phyloP scores from a whole-genome alignment of 2,797 vertebrate genomes.

The Cirrhinus molitorella region DNA sequence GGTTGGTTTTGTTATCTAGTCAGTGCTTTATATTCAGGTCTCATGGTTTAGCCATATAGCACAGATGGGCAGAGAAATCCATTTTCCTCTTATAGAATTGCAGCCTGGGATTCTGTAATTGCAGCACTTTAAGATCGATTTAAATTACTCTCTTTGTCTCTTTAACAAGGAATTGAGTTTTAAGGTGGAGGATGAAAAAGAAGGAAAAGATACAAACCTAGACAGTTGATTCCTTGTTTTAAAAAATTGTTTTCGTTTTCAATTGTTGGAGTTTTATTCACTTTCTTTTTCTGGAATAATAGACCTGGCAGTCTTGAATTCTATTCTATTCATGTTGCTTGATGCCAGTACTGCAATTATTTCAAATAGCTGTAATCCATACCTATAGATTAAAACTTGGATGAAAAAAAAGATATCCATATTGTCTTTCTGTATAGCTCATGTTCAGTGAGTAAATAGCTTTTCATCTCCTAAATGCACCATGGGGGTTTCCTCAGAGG shows the following conservation, averaged over 20 bases:
- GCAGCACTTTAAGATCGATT: conserved; percentile 79
- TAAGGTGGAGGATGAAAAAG: conserved; percentile 64
- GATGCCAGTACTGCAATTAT: not conserved
- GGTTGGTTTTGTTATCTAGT: conserved; percentile 53
- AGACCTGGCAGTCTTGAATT: not conserved
- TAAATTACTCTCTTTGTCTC: conserved; percentile 74
- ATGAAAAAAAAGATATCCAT: too few relatives aligned
- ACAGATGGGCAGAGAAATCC: conserved; percentile 72
- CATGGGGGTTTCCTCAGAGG: too few relatives aligned
- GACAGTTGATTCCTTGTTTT: conserved; percentile 43
- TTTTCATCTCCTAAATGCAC: too few relatives aligned
- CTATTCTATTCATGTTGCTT: conserved; percentile 45
- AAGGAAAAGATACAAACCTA: conserved; percentile 44
- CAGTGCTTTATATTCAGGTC: conserved; percentile 38
- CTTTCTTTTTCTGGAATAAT: not conserved
- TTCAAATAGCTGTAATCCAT: too few relatives aligned
- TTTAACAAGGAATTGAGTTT: conserved; percentile 67
- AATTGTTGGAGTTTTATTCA: not conserved
- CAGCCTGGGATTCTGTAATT: conserved; percentile 74
- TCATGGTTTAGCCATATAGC: conserved; percentile 70
- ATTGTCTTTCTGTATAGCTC: too few relatives aligned
- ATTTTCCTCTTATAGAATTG: conserved; percentile 73
- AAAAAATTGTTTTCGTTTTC: not conserved
- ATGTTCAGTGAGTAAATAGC: too few relatives aligned
- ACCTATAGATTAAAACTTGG: too few relatives aligned